Conservation (phyloP, 2,888 invertebrate genomes). For the Listrodromus nycthemerus region DNA sequence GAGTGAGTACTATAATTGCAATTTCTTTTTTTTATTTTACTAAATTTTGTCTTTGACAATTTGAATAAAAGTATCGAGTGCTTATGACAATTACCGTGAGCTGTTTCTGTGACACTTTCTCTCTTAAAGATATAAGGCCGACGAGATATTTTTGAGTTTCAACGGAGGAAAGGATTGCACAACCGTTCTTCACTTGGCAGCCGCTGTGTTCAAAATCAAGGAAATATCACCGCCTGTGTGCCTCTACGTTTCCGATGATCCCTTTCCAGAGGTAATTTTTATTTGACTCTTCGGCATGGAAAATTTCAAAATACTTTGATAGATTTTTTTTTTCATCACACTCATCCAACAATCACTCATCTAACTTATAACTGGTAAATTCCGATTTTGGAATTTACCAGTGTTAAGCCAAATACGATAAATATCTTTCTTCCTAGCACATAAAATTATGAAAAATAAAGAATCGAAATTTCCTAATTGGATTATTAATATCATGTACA, state of each 20-base stretch:
- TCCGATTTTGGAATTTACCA: too few relatives aligned
- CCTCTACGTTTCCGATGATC: slow-evolving; percentile 92
- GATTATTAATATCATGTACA: too few relatives aligned
- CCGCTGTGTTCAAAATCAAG: slow-evolving; percentile 84
- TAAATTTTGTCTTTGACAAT: neutral
- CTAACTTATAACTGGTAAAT: too few relatives aligned
- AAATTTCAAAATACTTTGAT: slow-evolving; percentile 61
- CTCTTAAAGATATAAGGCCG: slow-evolving; percentile 88
- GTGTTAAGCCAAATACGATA: too few relatives aligned
- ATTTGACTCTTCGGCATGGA: neutral
- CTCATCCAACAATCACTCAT: too few relatives aligned
- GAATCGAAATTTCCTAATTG: too few relatives aligned
- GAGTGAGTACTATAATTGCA: slow-evolving; percentile 72
- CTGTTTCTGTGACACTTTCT: neutral
- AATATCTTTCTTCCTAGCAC: too few relatives aligned
- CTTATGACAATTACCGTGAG: slow-evolving; percentile 39
- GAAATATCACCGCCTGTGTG: slow-evolving; percentile 87
- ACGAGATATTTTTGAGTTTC: slow-evolving; percentile 95
- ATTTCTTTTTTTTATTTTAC: too few relatives aligned
- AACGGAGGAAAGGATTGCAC: slow-evolving; percentile 99
- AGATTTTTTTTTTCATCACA: too few relatives aligned
- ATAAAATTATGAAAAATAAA: too few relatives aligned
- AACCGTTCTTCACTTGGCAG: slow-evolving; percentile 91
- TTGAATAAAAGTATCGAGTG: neutral
- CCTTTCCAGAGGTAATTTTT: slow-evolving; percentile 90